Evolutionary conservation across 2,888 invertebrate genomes (phyloP).

Genomic region (Callyntrura sp.): DNA sequence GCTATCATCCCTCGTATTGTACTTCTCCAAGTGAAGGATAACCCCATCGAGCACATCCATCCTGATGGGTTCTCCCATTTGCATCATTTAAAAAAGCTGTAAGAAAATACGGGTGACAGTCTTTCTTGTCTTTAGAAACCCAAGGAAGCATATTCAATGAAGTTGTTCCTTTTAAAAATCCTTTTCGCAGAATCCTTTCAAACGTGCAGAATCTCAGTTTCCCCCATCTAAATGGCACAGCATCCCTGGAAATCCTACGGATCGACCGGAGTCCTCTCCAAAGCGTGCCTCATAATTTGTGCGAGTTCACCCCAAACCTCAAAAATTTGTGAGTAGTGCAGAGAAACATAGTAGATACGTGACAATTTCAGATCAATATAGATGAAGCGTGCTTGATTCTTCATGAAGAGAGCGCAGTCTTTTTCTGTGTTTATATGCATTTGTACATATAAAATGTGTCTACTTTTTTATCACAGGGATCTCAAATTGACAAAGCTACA

Average conservation of each 20-base stretch:
- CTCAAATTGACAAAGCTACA: conserved; percentile 93
- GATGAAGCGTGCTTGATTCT: not conserved
- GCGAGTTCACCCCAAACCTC: conserved; percentile 91
- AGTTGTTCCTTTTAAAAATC: not conserved
- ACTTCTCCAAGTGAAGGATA: conserved; percentile 93
- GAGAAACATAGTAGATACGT: not conserved
- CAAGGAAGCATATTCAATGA: conserved; percentile 12
- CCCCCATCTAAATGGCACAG: conserved; percentile 93
- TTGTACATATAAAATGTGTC: not conserved
- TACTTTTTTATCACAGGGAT: conserved; percentile 89
- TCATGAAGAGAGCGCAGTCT: not conserved
- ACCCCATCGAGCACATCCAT: conserved; percentile 91
- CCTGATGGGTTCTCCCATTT: conserved; percentile 91
- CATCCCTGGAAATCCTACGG: conserved; percentile 92
- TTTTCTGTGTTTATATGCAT: not conserved
- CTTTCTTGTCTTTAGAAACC: not conserved
- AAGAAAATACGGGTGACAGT: conserved; percentile 86
- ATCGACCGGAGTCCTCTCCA: conserved; percentile 93
- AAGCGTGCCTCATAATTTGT: conserved; percentile 91
- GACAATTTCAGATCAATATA: not conserved
- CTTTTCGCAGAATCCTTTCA: conserved; percentile 91
- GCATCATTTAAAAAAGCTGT: conserved; percentile 92
- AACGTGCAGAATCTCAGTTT: conserved; percentile 93
- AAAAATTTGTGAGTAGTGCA: conserved; percentile 92
- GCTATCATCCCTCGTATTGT: conserved; percentile 89